A percentile compares a stretch with the other conserved stretches of the same genome.
These are phyloP conservation scores for Drosophila nr. perissopoda DNA, from an alignment of 2,888 invertebrate genomes.

Conservation along the genomic window DNA sequence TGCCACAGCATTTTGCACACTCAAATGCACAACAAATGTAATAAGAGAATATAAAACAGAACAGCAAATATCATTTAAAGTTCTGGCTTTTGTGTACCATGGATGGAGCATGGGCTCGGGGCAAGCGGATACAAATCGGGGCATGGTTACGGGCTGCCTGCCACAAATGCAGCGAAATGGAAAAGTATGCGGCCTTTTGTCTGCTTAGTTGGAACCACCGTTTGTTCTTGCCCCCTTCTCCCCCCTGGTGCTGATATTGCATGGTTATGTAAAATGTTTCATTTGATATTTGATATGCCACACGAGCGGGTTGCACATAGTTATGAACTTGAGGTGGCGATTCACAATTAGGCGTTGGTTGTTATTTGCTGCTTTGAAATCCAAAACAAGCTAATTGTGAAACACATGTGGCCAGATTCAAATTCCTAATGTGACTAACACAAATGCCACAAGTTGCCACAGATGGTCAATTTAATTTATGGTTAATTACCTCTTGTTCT, in stretches of 20 bases:
- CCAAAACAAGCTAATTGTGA: conserved; percentile 16
- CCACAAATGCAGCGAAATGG: conserved; percentile 64
- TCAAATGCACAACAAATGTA: conserved; percentile 68
- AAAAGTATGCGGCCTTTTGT: conserved; percentile 58
- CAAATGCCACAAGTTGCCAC: conserved; percentile 5
- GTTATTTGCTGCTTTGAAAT: conserved; percentile 19
- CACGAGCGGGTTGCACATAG: conserved; percentile 45
- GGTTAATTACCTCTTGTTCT: conserved; percentile 29
- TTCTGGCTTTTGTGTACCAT: conserved; percentile 51
- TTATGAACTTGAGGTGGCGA: conserved; percentile 68
- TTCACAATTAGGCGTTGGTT: conserved; percentile 16
- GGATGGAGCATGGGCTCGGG: neutral
- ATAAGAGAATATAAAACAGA: conserved; percentile 55
- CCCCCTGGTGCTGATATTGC: conserved; percentile 5
- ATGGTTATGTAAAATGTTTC: conserved; percentile 51
- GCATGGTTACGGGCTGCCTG: conserved; percentile 28
- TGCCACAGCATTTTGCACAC: conserved; percentile 39
- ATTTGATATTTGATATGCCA: conserved; percentile 53
- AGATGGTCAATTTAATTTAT: conserved; percentile 27
- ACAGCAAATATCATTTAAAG: conserved; percentile 67
- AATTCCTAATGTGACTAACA: conserved; percentile 6
- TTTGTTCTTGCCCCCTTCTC: neutral
- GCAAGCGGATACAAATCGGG: neutral
- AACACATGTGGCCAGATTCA: conserved; percentile 4
- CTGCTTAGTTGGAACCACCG: conserved; percentile 18